Evolutionary conservation across 2,888 invertebrate genomes (phyloP), one percentile per base, ranked within the genome.

Genomic region (Scaeva pyrastri): DNA sequence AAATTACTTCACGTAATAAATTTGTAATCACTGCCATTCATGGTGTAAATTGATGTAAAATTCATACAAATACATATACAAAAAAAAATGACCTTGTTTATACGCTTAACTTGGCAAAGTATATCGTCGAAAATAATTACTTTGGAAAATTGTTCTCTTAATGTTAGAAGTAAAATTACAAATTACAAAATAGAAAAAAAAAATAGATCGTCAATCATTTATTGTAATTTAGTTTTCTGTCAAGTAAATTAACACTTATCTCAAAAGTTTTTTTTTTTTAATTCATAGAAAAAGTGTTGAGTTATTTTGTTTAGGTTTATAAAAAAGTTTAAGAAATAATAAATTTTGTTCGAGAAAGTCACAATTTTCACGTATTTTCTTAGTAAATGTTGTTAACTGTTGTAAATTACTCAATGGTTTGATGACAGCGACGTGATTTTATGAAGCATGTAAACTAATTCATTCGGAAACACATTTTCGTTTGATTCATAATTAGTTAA

Each of bases 131-230:
- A 41, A 14, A 19, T 41, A 39, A 21, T 60, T 41, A 60, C 16
- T 11, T 39, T 0, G 7, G 21, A 16, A 60, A 60, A 21, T 60
- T 19, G 19, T 39, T 60, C 0, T 52, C 52, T 26, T 23, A 52
- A 26, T 52, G 26, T 52, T 23, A 7, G 8, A 52, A 23, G 52
- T 14, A 23, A 50, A 21, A 50, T 52, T 39, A 39, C 11, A 23
- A 21, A 58, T 19, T 12, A 19, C 21, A 41, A 16, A 60, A 23
- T 5, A 21, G 7, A 50, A 50, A 19, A 19, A 50, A 8, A 6
- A 50, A 50, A 41, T 60, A 41, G 41, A 21, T 60, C 60, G 41
- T 60, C 41, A 60, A 60, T 60, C 60, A 60, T 60, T 21, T 58
- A 19, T 58, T 58, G 39, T 58, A 1, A 39, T 58, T 21, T 39